Evolutionary conservation across 2,113 vertebrate species (phyloP), one percentile per base, ranked within the genome.

Genomic region (Hippolais icterina): DNA sequence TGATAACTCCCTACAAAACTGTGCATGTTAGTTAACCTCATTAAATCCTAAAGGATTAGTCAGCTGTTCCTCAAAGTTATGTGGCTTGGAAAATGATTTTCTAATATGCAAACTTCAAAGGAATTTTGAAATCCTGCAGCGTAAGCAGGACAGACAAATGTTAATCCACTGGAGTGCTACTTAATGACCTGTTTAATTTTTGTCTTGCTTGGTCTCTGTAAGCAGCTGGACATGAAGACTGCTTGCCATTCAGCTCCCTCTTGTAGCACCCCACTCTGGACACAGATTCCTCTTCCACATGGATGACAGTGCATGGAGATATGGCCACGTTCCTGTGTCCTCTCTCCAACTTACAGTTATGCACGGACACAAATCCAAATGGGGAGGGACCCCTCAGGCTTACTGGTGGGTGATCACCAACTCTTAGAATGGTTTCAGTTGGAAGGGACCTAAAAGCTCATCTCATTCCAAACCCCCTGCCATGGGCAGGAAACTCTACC

Each of bases 31-130:
- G 93, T 95, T 93, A 95, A 90, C 95, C 84, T 95, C 79, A 89
- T 96, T 96, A 97, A 97, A 97, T 96, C 92, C 77, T 92, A 91
- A 95, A 94, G 92, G 97, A 97, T 97, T 95, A 96, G 91, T 97
- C 93, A 96, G 66, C 87, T 91, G 81, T 93, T 96, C 87, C 87
- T 96, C 71, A 56, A n/a, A 94, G 91, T 92, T 91, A 54, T 85
- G 65, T 41, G 68, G 92, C 94, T 95, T 89, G 86, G 94, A 95
- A 97, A 97, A 93, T 95, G 95, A 97, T 98, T 97, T 98, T 97
- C 89, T 98, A 96, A 97, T 94, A 81, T n/a, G 19, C 41, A 61
- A 28, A 94, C 97, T 98, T 98, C 98, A 98, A 98, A 98, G 96
- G 93, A 83, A 77, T 95, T 95, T 90, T 93, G 96, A 97, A 91